Evolutionary conservation across 2,888 invertebrate genomes (phyloP), one percentile per base, ranked within the genome.

Genomic region (Tridacna gigas): DNA sequence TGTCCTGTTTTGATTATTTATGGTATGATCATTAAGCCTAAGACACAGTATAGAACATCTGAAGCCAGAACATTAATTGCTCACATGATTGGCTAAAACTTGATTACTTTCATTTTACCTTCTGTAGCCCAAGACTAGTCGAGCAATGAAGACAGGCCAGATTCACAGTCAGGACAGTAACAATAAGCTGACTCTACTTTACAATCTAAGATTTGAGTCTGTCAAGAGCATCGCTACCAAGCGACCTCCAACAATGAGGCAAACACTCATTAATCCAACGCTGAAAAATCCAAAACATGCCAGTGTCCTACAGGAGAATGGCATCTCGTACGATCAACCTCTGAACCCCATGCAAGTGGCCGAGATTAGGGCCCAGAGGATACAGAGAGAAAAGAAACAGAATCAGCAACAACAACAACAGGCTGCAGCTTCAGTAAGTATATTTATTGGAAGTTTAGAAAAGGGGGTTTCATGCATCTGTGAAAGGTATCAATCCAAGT

Each of bases 271-370:
- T 89, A 97, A 97, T 93, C 96, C 97, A 15, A 92, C 94, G 0
- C 90, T 92, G 76, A 98, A 97, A 95, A 97, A 97, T 95, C 96
- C 97, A 7, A 98, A 98, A 63, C 98, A 98, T 94, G 96, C 97
- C 45, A 97, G 97, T 74, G 97, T 98, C 83, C 95, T 98, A 91
- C 96, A 96, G 82, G 98, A 98, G 89, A 97, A 97, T 94, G 97
- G 97, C 56, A 97, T 99, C 83, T 96, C 96, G 86, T 97, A 98
- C 93, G 98, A 99, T 92, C 96, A 96, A 93, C 98, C 98, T 11
- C 95, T 97, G 74, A 96, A 97, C 89, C 98, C 98, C 0, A 96
- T 97, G 81, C 92, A 94, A 82, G 93, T 95, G 78, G 94, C 94
- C 0, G 91, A 92, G 67, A 93, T 91, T 47, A 96, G 98, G 92